Evolutionary conservation across 2,113 vertebrate species (phyloP).

Genomic region (Perca schrenkii): DNA sequence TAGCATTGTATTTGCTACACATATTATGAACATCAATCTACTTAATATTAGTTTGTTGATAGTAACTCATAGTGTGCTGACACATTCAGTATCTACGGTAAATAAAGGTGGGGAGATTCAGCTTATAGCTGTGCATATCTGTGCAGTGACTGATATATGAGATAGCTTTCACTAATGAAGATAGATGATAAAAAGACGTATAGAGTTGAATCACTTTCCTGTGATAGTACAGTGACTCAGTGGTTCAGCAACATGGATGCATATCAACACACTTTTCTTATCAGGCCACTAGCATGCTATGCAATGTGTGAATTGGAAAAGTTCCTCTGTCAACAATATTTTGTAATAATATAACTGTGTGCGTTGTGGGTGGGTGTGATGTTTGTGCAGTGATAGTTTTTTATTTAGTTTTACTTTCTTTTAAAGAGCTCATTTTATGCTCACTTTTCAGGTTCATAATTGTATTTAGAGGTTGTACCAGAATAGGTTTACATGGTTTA

Average conservation of each 20-base stretch:
- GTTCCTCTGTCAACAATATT: conserved; percentile 24
- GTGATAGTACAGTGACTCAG: conserved; percentile 5
- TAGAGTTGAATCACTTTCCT: not conserved
- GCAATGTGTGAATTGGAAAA: conserved; percentile 4
- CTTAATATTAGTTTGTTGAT: not conserved
- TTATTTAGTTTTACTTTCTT: no score
- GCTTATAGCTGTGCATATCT: not conserved
- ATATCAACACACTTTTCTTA: conserved; percentile 11
- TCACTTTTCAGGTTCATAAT: no score
- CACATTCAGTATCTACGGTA: not conserved
- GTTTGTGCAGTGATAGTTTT: no score
- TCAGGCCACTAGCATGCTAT: not conserved
- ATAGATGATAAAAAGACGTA: not conserved
- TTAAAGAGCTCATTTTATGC: no score
- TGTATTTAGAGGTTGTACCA: no score
- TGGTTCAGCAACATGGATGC: not conserved
- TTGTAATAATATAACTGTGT: conserved; percentile 33
- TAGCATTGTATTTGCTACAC: not conserved
- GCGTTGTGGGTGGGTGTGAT: conserved; percentile 1
- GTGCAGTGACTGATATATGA: not conserved
- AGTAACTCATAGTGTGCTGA: not conserved
- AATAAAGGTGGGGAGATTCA: conserved; percentile 2
- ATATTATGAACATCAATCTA: not conserved
- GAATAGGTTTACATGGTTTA: no score
- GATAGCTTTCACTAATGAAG: not conserved